These are phyloP conservation scores for Brachypteracias leptosomus DNA, from an alignment of 2,113 vertebrate genomes.

Conservation along the genomic window DNA sequence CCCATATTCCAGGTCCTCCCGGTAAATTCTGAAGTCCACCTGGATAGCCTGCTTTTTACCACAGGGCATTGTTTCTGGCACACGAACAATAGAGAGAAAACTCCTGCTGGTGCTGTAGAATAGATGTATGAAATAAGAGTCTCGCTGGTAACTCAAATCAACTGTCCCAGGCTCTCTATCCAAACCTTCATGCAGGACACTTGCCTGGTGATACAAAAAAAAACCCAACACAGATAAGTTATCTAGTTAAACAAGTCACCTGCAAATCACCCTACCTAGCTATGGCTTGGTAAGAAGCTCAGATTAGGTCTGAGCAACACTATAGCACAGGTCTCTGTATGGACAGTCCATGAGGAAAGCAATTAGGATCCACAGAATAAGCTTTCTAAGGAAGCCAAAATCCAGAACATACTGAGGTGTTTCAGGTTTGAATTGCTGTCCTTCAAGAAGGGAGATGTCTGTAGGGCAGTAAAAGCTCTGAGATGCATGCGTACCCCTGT, in stretches of 20 bases:
- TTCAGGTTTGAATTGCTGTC: not conserved
- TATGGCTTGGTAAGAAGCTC: not conserved
- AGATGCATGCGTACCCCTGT: not conserved
- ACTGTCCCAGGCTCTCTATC: not conserved
- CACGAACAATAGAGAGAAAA: conserved; percentile 34
- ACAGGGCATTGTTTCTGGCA: not conserved
- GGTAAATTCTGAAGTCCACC: conserved; percentile 62
- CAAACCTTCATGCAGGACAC: conserved; percentile 19
- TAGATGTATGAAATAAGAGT: conserved; percentile 20
- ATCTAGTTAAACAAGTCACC: not conserved
- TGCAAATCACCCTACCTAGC: not conserved
- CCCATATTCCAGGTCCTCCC: conserved; percentile 20
- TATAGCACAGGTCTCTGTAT: not conserved
- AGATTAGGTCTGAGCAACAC: not conserved
- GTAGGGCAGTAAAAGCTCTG: not conserved
- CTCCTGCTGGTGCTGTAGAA: conserved; percentile 65
- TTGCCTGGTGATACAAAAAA: conserved; percentile 44
- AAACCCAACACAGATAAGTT: not conserved
- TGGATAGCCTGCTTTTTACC: not conserved
- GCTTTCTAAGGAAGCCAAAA: not conserved
- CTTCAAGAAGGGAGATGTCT: not conserved
- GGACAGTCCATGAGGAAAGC: not conserved
- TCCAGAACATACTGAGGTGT: not conserved
- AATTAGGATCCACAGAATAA: not conserved
- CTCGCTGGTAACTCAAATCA: conserved; percentile 33